Base-by-base conservation (phyloP, 2,797 vertebrate genomes). In the Rhynchotus rufescens region DNA sequence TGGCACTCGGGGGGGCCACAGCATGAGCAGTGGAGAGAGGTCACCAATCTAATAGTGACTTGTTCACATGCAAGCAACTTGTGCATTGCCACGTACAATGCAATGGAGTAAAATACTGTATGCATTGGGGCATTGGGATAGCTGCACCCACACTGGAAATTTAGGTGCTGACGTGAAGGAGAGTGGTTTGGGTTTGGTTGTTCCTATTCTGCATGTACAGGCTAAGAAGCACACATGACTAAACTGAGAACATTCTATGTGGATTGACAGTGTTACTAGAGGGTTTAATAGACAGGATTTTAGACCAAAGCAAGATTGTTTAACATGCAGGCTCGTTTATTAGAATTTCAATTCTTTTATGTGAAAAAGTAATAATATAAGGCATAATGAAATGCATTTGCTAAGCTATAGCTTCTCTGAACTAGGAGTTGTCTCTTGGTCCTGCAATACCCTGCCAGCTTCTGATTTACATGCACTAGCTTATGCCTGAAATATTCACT, bases 201-300 rank as follows among this genome's bases (percentile, higher is more conserved):
- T 2, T 1, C 0, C n/a, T 67, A 84, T 22, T 74, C 6, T 17
- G 25, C 6, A 5, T 9, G 10, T 42, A 13, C 19, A 51, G 14
- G 12, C 32, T 1, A 1, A 34, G 45, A 44, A 64, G 77, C 5
- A 54, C 30, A 36, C 0, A 0, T 8, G 40, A 75, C 65, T n/a
- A 67, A 44, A 88, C 76, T 28, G 16, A 54, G 22, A 71, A 72
- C 4, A 15, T 20, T 12, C 12, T 45, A 6, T 4, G 20, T 66
- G n/a, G n/a, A 36, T 89, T 71, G 86, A 57, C 44, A 47, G 22
- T 84, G 30, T 60, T 69, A 9, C 28, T 14, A 76, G 34, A 54
- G 30, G 40, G 65, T 71, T 95, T 82, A 86, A 81, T 54, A 51
- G 12, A 45, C 30, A 42, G 36, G 34, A 59, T 79, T 78, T 83